These are phyloP conservation scores for Sinelater perroti DNA, from an alignment of 2,888 invertebrate species.

Conservation along the genomic window DNA sequence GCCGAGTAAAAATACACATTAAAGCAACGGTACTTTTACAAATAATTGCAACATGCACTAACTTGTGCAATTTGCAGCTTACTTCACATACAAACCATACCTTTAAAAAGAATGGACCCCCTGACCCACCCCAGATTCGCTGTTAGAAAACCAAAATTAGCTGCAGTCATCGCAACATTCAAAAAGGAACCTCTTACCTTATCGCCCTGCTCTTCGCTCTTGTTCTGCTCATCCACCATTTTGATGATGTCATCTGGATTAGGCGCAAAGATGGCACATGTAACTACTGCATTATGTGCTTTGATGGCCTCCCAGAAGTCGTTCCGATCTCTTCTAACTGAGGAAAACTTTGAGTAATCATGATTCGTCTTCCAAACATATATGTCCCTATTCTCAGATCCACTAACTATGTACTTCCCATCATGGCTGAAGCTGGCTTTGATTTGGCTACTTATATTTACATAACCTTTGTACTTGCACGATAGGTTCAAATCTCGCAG, in stretches of 20 bases:
- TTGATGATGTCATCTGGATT: conserved; percentile 91
- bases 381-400: conserved; percentile 96
- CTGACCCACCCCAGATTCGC: conserved; percentile 16
- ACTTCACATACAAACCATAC: conserved; percentile 7
- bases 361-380: conserved; percentile 99
- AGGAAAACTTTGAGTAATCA: conserved; percentile 93
- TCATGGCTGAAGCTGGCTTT: conserved; percentile 97
- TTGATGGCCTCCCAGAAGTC: conserved; percentile 98
- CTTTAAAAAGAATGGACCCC: conserved; percentile 17
- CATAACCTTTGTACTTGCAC: conserved; percentile 66
- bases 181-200: conserved; percentile 40
- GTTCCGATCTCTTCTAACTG: conserved; percentile 90
- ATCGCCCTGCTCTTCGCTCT: conserved; percentile 56
- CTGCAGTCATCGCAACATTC: neutral
- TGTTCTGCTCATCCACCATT: conserved; percentile 70
- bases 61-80: neutral
- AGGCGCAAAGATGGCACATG: conserved; percentile 97
- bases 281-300: conserved; percentile 95
- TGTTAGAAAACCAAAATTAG: conserved; percentile 3
- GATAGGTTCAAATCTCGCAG: conserved; percentile 92
- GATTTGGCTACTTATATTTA: conserved; percentile 96
- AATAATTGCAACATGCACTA: conserved; percentile 20
- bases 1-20: too few relatives aligned
- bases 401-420: conserved; percentile 96
- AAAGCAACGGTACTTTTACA: too few relatives aligned